These are phyloP conservation scores for Aleiodes testaceus DNA, from an alignment of 2,888 invertebrate species.

Conservation along the genomic window DNA sequence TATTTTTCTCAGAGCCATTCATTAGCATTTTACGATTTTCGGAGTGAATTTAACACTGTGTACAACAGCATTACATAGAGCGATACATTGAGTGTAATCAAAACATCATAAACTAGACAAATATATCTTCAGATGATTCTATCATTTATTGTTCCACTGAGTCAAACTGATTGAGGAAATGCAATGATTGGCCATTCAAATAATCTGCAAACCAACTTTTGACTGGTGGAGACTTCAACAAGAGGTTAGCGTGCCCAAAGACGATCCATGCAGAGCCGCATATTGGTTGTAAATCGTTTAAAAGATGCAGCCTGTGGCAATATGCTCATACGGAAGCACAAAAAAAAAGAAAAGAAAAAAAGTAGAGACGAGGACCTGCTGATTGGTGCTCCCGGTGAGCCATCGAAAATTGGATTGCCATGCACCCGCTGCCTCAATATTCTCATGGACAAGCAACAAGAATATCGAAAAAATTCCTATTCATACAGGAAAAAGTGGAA, in stretches of 20 bases:
- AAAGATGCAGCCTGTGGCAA: slow-evolving; percentile 43
- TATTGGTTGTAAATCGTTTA: slow-evolving; percentile 54
- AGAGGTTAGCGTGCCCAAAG: slow-evolving; percentile 50
- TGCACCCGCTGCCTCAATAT: slow-evolving; percentile 6
- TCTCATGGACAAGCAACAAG: too few species aligned
- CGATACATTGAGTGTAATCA: too few species aligned
- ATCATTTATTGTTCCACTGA: slow-evolving; percentile 2
- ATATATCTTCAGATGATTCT: too few species aligned
- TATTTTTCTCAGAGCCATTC: slow-evolving; percentile 58
- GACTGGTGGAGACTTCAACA: slow-evolving; percentile 45
- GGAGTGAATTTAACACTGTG: slow-evolving; percentile 66
- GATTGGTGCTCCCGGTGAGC: slow-evolving; percentile 31
- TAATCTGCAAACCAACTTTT: background rate
- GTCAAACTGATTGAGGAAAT: slow-evolving; percentile 3
- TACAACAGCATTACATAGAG: background rate
- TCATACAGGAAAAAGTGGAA: too few species aligned
- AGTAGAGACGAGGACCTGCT: slow-evolving; percentile 31
- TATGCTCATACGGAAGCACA: slow-evolving; percentile 46
- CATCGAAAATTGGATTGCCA: slow-evolving; percentile 40
- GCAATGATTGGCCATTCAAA: background rate
- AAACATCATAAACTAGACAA: too few species aligned
- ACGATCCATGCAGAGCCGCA: slow-evolving; percentile 45
- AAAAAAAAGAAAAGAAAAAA: slow-evolving; percentile 17
- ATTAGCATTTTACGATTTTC: slow-evolving; percentile 72
- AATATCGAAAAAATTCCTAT: too few species aligned